Percentiles rank a stretch among this genome's conserved stretches.
Evolutionary conservation across 1,140 invertebrate species (phyloP).

Genomic region (Caenorhabditis inopinata): DNA sequence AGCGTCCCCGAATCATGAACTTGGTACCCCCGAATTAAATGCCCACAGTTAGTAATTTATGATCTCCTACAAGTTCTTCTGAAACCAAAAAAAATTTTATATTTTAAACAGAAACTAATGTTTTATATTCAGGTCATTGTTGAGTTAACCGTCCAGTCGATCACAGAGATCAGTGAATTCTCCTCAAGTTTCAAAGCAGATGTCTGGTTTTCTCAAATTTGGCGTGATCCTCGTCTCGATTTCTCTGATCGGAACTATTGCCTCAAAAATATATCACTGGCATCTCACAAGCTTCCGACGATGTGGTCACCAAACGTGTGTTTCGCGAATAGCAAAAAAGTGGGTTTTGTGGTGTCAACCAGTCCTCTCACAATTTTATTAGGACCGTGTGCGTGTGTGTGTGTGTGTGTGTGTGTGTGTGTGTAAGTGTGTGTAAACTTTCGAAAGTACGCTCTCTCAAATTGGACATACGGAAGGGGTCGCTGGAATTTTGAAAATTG

Average conservation of each 20-base stretch:
- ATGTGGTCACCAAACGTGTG: slow-evolving; percentile 65
- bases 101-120: too few species aligned
- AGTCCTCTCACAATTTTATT: neutral
- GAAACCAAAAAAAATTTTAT: neutral
- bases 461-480: neutral
- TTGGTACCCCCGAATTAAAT: too few species aligned
- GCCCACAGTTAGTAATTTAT: too few species aligned
- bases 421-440: neutral
- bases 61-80: neutral
- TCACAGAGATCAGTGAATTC: slow-evolving; percentile 65
- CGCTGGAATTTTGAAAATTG: neutral
- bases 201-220: slow-evolving; percentile 64
- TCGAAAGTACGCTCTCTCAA: neutral
- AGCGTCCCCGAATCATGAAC: too few species aligned
- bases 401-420: neutral
- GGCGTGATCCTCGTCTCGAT: slow-evolving; percentile 61
- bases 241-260: slow-evolving; percentile 61
- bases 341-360: neutral
- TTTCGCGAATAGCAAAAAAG: slow-evolving; percentile 64
- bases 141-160: slow-evolving; percentile 63
- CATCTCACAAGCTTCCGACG: slow-evolving; percentile 57
- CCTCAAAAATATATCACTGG: slow-evolving; percentile 60
- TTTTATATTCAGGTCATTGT: slow-evolving; percentile 53
- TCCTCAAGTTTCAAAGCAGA: slow-evolving; percentile 63
- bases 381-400: neutral